Evolutionary conservation across 2,888 invertebrate species (phyloP).

Genomic region (Hanleya hanleyi): DNA sequence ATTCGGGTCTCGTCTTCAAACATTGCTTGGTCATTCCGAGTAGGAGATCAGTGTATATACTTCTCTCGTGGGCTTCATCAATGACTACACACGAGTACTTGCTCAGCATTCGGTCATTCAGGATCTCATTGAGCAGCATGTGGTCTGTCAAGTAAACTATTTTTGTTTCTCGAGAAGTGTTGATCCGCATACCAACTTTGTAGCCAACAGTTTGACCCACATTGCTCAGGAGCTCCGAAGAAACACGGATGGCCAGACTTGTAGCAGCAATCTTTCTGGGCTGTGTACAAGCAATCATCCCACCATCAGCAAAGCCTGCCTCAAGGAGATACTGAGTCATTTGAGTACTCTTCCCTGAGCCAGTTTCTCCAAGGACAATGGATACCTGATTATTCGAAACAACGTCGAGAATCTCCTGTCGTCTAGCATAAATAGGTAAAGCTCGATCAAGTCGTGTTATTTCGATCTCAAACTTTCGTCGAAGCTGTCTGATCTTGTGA

Average conservation of each 20-base stretch:
- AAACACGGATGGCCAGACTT: slow-evolving; percentile 68
- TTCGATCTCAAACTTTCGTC: slow-evolving; percentile 48
- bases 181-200: slow-evolving; percentile 59
- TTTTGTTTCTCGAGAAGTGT: slow-evolving; percentile 47
- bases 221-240: slow-evolving; percentile 59
- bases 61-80: slow-evolving; percentile 73
- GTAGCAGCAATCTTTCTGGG: slow-evolving; percentile 73
- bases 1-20: slow-evolving; percentile 54
- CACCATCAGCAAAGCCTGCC: slow-evolving; percentile 49
- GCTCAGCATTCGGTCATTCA: slow-evolving; percentile 53
- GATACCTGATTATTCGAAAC: slow-evolving; percentile 59
- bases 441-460: slow-evolving; percentile 45
- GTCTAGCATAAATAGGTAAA: slow-evolving; percentile 66
- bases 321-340: slow-evolving; percentile 69
- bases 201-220: slow-evolving; percentile 66
- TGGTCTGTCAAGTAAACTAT: slow-evolving; percentile 71
- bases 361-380: slow-evolving; percentile 71
- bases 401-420: slow-evolving; percentile 51
- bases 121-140: slow-evolving; percentile 67
- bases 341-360: slow-evolving; percentile 74
- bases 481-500: not conserved
- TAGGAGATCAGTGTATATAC: slow-evolving; percentile 71
- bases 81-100: slow-evolving; percentile 64
- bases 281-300: slow-evolving; percentile 70
- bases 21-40: slow-evolving; percentile 68